Percentiles rank a stretch among this genome's conserved stretches.
These are phyloP conservation scores for Odocoileus virginianus DNA, from an alignment of 2,113 vertebrate species.

Conservation along the genomic window DNA sequence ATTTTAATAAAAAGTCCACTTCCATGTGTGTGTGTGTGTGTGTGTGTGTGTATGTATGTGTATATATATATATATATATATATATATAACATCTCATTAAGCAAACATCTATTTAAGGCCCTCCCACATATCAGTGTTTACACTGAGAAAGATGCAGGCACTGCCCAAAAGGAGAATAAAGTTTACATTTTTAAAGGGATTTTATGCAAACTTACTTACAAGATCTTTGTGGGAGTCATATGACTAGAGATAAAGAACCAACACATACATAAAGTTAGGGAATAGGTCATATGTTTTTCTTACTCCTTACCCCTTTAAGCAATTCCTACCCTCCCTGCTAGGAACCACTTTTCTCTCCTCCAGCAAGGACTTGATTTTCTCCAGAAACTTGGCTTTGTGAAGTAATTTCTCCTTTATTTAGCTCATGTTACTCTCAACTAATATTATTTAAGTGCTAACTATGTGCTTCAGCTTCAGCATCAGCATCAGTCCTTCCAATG, in stretches of 20 bases:
- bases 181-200: background rate
- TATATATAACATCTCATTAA: background rate
- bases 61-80: too few species aligned
- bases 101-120: background rate
- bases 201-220: background rate
- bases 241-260: background rate
- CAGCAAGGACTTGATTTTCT: background rate
- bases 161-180: background rate
- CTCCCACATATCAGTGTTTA: background rate
- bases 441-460: background rate
- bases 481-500: background rate
- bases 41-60: background rate
- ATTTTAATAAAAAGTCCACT: background rate
- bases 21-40: background rate
- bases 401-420: background rate
- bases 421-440: background rate
- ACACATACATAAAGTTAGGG: background rate
- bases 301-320: background rate
- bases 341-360: background rate
- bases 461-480: background rate
- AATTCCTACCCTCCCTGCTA: background rate
- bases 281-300: background rate
- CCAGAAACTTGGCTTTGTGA: background rate
- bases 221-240: background rate
- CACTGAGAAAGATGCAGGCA: background rate